A percentile compares a stretch with the other conserved stretches of the same genome.
Evolutionary conservation across 2,888 invertebrate species (phyloP).

Genomic region (Cartodere bifasciata): DNA sequence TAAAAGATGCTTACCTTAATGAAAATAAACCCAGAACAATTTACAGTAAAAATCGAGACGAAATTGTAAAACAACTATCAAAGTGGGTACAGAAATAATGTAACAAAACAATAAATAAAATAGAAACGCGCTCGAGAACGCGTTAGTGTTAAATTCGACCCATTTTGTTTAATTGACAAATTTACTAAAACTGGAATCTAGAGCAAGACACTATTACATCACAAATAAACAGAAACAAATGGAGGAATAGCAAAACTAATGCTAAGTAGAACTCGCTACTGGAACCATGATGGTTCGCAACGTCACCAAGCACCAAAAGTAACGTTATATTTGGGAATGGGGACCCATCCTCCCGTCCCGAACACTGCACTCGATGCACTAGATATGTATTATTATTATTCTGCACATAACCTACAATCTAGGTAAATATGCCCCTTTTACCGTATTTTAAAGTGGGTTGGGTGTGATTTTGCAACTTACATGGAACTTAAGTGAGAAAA

Average conservation of each 20-base stretch:
- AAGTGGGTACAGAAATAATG: too few relatives aligned
- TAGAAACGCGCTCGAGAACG: too few relatives aligned
- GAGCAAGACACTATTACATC: constrained; percentile 27
- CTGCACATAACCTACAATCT: constrained; percentile 21
- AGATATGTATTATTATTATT: constrained; percentile 28
- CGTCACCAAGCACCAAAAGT: constrained; percentile 24
- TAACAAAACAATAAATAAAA: too few relatives aligned
- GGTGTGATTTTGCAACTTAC: constrained; percentile 16
- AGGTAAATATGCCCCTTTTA: constrained; percentile 3
- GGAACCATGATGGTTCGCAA: constrained; percentile 14
- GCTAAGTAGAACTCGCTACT: constrained; percentile 8
- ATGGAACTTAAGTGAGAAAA: constrained; percentile 14
- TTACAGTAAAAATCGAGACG: too few relatives aligned
- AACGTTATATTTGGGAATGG: constrained; percentile 31
- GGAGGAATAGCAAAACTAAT: constrained; percentile 5
- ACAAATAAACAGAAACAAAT: constrained; percentile 19
- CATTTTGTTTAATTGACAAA: too few relatives aligned
- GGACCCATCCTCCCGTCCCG: constrained; percentile 24
- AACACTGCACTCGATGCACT: constrained; percentile 32
- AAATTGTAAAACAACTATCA: too few relatives aligned
- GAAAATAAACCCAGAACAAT: too few relatives aligned
- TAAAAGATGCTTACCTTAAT: too few relatives aligned
- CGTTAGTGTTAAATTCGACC: too few relatives aligned
- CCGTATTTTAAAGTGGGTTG: too few relatives aligned
- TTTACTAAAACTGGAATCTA: too few relatives aligned